Evolutionary conservation across 1,140 invertebrate species (phyloP).

Genomic region (Adelges cooleyi): DNA sequence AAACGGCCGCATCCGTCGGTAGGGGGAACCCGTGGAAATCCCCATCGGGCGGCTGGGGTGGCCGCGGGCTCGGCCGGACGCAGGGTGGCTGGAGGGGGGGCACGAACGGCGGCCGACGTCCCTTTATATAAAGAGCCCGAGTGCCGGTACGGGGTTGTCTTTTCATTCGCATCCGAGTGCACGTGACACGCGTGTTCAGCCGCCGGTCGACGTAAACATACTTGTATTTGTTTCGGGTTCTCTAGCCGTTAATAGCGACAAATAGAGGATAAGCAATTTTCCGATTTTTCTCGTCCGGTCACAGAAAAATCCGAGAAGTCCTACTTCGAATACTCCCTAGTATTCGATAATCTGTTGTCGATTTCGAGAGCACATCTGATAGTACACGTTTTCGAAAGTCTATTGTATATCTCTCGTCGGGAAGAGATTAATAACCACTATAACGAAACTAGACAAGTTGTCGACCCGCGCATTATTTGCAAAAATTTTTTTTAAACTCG

Average conservation of each 20-base stretch:
- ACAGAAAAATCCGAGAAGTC: slow-evolving; percentile 8
- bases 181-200: slow-evolving; percentile 8
- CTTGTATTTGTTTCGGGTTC: slow-evolving; percentile 30
- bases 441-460: slow-evolving; percentile 30
- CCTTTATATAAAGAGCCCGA: slow-evolving; percentile 12
- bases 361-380: slow-evolving; percentile 10
- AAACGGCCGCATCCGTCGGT: not conserved
- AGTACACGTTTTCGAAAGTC: not conserved
- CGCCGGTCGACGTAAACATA: slow-evolving; percentile 30
- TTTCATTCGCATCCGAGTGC: slow-evolving; percentile 24
- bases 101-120: not conserved
- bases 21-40: not conserved
- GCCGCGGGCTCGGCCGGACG: not conserved
- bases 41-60: not conserved
- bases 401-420: not conserved
- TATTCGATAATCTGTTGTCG: slow-evolving; percentile 12
- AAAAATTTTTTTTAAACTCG: not conserved
- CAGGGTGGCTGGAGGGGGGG: not conserved
- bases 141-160: slow-evolving; percentile 14
- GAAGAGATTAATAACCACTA: not conserved
- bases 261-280: slow-evolving; percentile 20
- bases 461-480: slow-evolving; percentile 25
- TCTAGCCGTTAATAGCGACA: slow-evolving; percentile 23
- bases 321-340: not conserved
- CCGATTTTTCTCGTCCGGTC: not conserved